Percentiles rank a stretch among this genome's conserved stretches.
phyloP scores from a whole-genome alignment of 1,140 invertebrate species.

The Drosophila azteca region DNA sequence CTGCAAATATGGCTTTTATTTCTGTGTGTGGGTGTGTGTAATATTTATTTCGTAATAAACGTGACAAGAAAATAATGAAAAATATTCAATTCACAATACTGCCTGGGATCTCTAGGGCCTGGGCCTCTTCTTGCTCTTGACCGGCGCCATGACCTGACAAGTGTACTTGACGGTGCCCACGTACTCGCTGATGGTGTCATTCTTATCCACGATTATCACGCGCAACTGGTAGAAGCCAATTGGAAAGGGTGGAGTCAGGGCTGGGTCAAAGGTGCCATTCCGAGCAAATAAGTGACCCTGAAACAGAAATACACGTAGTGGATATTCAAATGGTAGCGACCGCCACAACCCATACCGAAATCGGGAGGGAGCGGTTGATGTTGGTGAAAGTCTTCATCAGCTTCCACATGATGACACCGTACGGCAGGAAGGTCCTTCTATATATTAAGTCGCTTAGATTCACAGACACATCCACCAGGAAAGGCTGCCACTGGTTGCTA shows the following conservation, averaged over 20 bases:
- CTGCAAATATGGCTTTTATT: slow-evolving; percentile 50
- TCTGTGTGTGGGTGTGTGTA: slow-evolving; percentile 63
- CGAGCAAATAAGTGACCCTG: slow-evolving; percentile 21
- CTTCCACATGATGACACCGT: slow-evolving; percentile 22
- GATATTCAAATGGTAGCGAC: not conserved
- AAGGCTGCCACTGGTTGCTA: slow-evolving; percentile 40
- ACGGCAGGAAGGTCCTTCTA: slow-evolving; percentile 14
- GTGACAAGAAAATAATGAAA: slow-evolving; percentile 15
- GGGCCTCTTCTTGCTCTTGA: not conserved
- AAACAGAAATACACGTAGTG: not conserved
- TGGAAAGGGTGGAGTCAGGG: slow-evolving; percentile 24
- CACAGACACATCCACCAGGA: slow-evolving; percentile 26
- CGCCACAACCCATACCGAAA: slow-evolving; percentile 11
- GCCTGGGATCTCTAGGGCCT: not conserved
- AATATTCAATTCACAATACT: not conserved
- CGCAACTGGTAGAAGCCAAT: slow-evolving; percentile 14
- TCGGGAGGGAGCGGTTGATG: slow-evolving; percentile 39
- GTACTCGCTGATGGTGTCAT: slow-evolving; percentile 4
- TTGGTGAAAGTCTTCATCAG: slow-evolving; percentile 11
- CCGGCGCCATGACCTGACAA: slow-evolving; percentile 18
- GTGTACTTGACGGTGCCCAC: slow-evolving; percentile 17
- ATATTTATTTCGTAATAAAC: slow-evolving; percentile 72
- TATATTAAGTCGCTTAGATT: slow-evolving; percentile 30
- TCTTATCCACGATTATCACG: not conserved
- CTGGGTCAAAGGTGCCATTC: slow-evolving; percentile 1